These are phyloP conservation scores for Bombus waltoni DNA, from an alignment of 1,140 invertebrate species.

Conservation along the genomic window DNA sequence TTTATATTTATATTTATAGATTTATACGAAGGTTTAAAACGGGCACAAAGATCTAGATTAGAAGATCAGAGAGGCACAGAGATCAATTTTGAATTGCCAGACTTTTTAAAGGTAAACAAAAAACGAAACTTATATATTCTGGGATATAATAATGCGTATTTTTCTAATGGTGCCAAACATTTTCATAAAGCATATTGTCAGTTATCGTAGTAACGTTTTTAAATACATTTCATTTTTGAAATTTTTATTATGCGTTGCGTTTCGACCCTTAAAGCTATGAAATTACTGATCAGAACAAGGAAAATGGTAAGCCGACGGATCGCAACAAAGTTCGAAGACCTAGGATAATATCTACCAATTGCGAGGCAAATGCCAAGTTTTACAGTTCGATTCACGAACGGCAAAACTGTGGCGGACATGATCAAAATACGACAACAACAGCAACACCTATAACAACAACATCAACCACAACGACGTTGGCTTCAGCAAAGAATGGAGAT, in stretches of 20 bases:
- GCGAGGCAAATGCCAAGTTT: conserved; percentile 77
- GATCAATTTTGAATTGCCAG: conserved; percentile 91
- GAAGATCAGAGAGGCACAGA: conserved; percentile 93
- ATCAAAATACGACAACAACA: conserved; percentile 16
- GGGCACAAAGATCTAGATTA: conserved; percentile 88
- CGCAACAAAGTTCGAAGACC: conserved; percentile 77
- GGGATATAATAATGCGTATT: background rate
- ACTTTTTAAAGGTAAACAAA: conserved; percentile 87
- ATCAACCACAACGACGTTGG: background rate
- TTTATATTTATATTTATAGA: conserved; percentile 75
- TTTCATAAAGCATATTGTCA: background rate
- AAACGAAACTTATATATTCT: conserved; percentile 5
- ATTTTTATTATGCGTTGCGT: conserved; percentile 43
- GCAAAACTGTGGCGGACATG: conserved; percentile 53
- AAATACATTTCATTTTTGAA: conserved; percentile 25
- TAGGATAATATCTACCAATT: conserved; percentile 68
- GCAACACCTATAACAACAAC: conserved; percentile 2
- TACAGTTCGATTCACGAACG: conserved; percentile 76
- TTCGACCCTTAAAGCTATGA: conserved; percentile 65
- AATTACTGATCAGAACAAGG: conserved; percentile 78
- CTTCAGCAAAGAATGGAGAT: conserved; percentile 38
- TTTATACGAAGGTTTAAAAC: conserved; percentile 89
- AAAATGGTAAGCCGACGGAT: conserved; percentile 77
- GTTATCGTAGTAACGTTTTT: conserved; percentile 22
- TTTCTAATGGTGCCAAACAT: background rate